Percentiles rank a stretch among this genome's conserved stretches.
Conservation (phyloP, 2,888 invertebrate genomes). For the Ethmia dodecea region DNA sequence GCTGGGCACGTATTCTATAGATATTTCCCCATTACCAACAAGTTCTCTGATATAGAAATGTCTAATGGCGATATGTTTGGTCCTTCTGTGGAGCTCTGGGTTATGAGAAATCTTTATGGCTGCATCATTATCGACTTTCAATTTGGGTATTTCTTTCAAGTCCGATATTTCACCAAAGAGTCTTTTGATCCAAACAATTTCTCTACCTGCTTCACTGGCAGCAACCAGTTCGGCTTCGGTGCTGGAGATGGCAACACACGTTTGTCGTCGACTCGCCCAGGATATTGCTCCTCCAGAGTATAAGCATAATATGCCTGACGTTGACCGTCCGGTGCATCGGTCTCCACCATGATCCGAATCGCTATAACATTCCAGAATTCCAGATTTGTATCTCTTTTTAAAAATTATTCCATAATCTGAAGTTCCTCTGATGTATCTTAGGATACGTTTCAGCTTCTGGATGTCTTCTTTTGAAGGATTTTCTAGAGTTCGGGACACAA, state of each 20-base stretch:
- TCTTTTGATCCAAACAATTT: background rate
- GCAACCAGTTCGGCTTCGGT: background rate
- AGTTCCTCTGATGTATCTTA: background rate
- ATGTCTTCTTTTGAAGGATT: background rate
- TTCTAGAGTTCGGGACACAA: background rate
- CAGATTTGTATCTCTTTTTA: background rate
- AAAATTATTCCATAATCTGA: background rate
- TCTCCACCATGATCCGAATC: background rate
- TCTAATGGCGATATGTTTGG: background rate
- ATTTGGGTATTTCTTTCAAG: background rate
- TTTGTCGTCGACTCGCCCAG: background rate
- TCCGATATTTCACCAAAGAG: background rate
- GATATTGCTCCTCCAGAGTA: background rate
- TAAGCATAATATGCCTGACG: background rate
- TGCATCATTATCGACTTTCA: background rate
- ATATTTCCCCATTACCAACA: background rate
- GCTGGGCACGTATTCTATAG: background rate
- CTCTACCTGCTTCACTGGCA: background rate
- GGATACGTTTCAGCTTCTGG: background rate
- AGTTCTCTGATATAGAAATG: background rate
- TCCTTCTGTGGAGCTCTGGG: background rate
- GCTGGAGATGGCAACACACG: background rate
- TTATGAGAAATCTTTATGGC: background rate
- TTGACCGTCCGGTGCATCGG: background rate
- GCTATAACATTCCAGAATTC: background rate